Percentiles rank a stretch among this genome's conserved stretches.
These are phyloP conservation scores for Myzus persicae DNA, from an alignment of 1,140 invertebrate genomes.

Conservation along the genomic window DNA sequence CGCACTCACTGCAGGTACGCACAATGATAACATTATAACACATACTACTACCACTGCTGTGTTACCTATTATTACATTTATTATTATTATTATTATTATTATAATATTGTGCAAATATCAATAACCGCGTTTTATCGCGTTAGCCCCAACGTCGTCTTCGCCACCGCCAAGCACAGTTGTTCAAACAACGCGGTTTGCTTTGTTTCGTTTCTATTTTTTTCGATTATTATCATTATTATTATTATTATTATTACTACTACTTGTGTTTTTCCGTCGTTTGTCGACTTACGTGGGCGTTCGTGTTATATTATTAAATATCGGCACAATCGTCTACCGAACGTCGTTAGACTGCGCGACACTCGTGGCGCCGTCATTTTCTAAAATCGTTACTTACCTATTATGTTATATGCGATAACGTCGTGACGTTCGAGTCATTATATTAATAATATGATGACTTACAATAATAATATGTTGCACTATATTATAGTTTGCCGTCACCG, in stretches of 20 bases:
- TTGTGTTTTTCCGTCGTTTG: not conserved
- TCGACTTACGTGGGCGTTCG: not conserved
- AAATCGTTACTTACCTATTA: not conserved
- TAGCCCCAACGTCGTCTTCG: not conserved
- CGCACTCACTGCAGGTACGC: not conserved
- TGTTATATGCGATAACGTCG: not conserved
- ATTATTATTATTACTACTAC: not conserved
- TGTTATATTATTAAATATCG: not conserved
- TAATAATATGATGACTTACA: not conserved
- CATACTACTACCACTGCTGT: not conserved
- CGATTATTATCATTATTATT: not conserved
- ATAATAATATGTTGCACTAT: not conserved
- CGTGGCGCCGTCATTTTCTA: not conserved
- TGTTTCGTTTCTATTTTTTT: not conserved
- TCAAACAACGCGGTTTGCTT: not conserved
- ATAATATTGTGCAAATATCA: conserved; percentile 14
- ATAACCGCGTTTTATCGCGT: not conserved
- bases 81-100: not conserved
- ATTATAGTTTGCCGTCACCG: not conserved
- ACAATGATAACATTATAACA: not conserved
- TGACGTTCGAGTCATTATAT: not conserved
- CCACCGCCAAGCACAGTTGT: not conserved
- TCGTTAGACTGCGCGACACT: not conserved
- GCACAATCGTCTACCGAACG: not conserved
- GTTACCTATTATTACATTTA: not conserved